phyloP scores from a whole-genome alignment of 1,140 invertebrate genomes.

The Aplysia californica region DNA sequence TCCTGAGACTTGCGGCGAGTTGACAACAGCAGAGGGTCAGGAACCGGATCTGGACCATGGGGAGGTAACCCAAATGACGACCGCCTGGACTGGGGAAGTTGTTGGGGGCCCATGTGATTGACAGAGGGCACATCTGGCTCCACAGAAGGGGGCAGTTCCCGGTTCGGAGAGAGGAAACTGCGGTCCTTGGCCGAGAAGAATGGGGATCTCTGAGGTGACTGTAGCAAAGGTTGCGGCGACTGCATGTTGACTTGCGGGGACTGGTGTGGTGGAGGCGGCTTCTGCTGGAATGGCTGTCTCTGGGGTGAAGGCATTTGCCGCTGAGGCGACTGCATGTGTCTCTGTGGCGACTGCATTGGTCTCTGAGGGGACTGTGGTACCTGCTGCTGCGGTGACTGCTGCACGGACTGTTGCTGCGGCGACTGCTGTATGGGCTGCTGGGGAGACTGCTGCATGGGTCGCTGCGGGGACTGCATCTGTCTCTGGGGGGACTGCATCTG shows the following conservation, averaged over 20 bases:
- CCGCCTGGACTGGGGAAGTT: no score
- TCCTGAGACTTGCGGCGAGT: constrained; percentile 22
- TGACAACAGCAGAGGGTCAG: background rate
- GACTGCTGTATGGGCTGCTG: background rate
- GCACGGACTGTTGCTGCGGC: background rate
- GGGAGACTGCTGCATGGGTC: background rate
- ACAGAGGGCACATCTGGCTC: no score
- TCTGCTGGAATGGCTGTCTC: background rate
- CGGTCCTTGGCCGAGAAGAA: constrained; percentile 21
- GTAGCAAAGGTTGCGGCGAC: background rate
- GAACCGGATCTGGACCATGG: background rate
- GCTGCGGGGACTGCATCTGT: background rate
- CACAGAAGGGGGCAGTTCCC: no score
- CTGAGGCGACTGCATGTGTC: background rate
- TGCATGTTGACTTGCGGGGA: background rate
- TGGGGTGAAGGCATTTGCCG: background rate
- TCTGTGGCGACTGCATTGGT: constrained; percentile 8
- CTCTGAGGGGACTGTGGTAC: background rate
- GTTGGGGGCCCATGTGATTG: no score
- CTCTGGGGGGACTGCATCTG: constrained; percentile 1
- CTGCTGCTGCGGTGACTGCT: background rate
- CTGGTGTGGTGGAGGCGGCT: background rate
- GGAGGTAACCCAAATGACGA: no score
- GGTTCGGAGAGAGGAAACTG: background rate
- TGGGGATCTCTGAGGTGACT: background rate